Conservation (phyloP, 1,140 invertebrate genomes). For the Penaeus vannamei region DNA sequence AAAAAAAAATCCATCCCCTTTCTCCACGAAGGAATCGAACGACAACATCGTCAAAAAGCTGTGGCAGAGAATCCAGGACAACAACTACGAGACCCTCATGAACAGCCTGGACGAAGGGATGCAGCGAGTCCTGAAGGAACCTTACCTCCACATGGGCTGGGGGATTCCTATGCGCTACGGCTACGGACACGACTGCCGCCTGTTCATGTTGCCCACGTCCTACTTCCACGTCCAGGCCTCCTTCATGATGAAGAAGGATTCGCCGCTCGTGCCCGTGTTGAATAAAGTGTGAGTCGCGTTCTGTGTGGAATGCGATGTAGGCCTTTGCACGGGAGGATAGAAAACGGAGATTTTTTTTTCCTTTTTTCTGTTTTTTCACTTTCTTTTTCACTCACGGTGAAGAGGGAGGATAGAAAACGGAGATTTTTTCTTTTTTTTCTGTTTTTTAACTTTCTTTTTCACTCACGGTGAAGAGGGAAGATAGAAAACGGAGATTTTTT, state of each 20-base stretch:
- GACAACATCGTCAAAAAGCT: not conserved
- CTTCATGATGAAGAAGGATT: constrained; percentile 40
- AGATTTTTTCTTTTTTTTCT: too few relatives aligned
- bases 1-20: too few relatives aligned
- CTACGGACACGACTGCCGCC: constrained; percentile 44
- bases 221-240: constrained; percentile 29
- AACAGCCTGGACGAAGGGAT: constrained; percentile 19
- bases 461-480: too few relatives aligned
- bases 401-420: too few relatives aligned
- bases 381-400: too few relatives aligned
- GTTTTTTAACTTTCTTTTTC: too few relatives aligned
- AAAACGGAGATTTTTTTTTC: not conserved
- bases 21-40: constrained; percentile 3
- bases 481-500: too few relatives aligned
- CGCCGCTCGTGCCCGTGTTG: constrained; percentile 36
- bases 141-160: constrained; percentile 33
- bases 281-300: constrained; percentile 41
- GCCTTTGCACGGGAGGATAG: not conserved
- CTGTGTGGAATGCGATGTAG: not conserved
- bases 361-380: too few relatives aligned
- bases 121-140: constrained; percentile 7
- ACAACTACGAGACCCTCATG: not conserved
- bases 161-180: constrained; percentile 19
- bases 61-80: not conserved
- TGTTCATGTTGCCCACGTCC: constrained; percentile 4